Evolutionary conservation across 1,140 invertebrate genomes (phyloP).

Genomic region (Hypothenemus hampei): DNA sequence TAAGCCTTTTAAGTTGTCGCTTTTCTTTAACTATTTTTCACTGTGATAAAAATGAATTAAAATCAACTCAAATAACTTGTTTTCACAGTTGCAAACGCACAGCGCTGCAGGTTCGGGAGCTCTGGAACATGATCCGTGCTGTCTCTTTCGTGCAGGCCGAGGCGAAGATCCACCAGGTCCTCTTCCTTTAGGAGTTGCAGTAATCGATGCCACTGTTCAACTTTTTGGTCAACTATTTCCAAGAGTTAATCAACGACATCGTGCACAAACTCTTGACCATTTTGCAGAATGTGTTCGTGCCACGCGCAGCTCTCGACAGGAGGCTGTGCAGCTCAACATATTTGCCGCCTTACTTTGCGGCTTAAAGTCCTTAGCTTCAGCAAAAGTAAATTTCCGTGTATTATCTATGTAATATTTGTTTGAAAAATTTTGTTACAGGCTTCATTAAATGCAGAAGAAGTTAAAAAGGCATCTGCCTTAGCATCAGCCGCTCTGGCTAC

Average conservation of each 20-base stretch:
- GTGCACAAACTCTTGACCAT: constrained; percentile 94
- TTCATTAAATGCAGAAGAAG: constrained; percentile 17
- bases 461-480: constrained; percentile 10
- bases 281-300: constrained; percentile 92
- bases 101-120: constrained; percentile 93
- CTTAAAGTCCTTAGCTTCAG: constrained; percentile 70
- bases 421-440: constrained; percentile 5
- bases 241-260: constrained; percentile 90
- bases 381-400: constrained; percentile 19
- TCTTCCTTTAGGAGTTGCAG: constrained; percentile 90
- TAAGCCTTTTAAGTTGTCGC: not conserved
- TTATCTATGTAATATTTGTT: not conserved
- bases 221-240: constrained; percentile 94
- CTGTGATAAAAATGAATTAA: not conserved
- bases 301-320: constrained; percentile 85
- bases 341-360: constrained; percentile 90
- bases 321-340: constrained; percentile 95
- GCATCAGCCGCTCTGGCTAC: constrained; percentile 16
- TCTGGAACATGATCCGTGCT: constrained; percentile 92
- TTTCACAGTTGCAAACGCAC: constrained; percentile 74
- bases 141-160: constrained; percentile 53
- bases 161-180: constrained; percentile 70
- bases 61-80: constrained; percentile 17
- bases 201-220: constrained; percentile 90
- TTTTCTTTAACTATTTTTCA: not conserved